Evolutionary conservation across 1,140 invertebrate genomes (phyloP), one percentile per base, ranked within the genome.

Genomic region (Andricus grossulariae): DNA sequence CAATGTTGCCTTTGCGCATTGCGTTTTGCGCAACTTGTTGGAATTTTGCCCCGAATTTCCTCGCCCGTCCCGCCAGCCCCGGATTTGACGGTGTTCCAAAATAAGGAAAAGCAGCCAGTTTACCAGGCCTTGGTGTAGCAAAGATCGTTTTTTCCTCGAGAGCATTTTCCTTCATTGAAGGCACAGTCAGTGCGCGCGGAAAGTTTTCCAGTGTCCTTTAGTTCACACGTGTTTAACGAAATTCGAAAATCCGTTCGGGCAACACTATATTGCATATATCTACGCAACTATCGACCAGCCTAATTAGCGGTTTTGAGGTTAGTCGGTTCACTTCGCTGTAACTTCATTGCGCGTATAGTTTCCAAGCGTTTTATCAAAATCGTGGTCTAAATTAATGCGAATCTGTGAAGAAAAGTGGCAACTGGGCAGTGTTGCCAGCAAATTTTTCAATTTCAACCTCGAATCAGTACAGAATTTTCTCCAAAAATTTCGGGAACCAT

Each of bases 1-100:
- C 54, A 16, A 8, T 13, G 13, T 54, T 18, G 57, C 55, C 15
- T 52, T 45, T 52, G 76, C 76, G 76, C 76, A 77, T 77, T 50
- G 45, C 72, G 19, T 77, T 77, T 77, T 49, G 76, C 76, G 76
- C 76, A 77, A 77, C 76, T 25, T 74, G 70, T 78, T 75, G 73
- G 73, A 80, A 74, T 76, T 80, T 76, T 73, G 78, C 51, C 74
- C 60, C 57, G 71, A 76, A 73, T 73, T 80, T 80, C 74, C 77
- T 71, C 73, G 55, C 25, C 60, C 52, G 55, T 75, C 74, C 21
- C 25, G 25, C 60, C 16, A 15, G 8, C 60, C 32, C 25, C n/a
- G 52, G 52, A n/a, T 66, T 66, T 66, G 60, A 39, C 60, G 70
- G 52, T 57, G 77, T 70, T 75, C 71, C 66, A 78, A 78, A 78